Evolutionary conservation across 2,113 vertebrate species (phyloP).

Genomic region (Daubentonia madagascariensis): DNA sequence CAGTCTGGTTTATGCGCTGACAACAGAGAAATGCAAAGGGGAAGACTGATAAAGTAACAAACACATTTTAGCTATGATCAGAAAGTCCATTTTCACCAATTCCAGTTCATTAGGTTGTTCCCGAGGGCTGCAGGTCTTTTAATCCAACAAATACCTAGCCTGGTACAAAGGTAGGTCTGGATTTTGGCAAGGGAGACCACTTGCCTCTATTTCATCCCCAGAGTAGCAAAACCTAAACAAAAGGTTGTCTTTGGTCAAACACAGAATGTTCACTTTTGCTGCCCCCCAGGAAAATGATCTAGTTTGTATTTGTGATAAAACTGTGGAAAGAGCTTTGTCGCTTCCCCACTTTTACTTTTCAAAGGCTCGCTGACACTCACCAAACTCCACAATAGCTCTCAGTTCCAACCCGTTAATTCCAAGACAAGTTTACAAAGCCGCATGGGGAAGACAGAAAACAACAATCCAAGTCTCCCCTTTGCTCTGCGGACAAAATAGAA

Average conservation of each 20-base stretch:
- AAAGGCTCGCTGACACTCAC: slow-evolving; percentile 10
- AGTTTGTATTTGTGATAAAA: slow-evolving; percentile 3
- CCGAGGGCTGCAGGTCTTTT: not conserved
- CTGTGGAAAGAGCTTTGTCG: not conserved
- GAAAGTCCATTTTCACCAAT: not conserved
- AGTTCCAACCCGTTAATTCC: slow-evolving; percentile 49
- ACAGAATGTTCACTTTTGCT: slow-evolving; percentile 29
- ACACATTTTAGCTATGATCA: not conserved
- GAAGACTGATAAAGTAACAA: not conserved
- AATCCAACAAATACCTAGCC: not conserved
- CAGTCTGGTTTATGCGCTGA: not conserved
- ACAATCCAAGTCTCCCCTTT: not conserved
- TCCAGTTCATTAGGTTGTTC: not conserved
- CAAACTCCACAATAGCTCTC: slow-evolving; percentile 46
- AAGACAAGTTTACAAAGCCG: slow-evolving; percentile 62
- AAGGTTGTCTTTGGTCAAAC: slow-evolving; percentile 35
- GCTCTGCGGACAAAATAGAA: slow-evolving; percentile 29
- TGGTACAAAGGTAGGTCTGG: slow-evolving; percentile 21
- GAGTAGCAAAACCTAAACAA: slow-evolving; percentile 25
- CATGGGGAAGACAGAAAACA: slow-evolving; percentile 44
- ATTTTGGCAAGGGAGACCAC: not conserved
- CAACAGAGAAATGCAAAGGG: not conserved
- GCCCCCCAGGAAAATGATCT: slow-evolving; percentile 28
- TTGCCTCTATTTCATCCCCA: not conserved
- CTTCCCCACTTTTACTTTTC: slow-evolving; percentile 40